Evolutionary conservation across 2,113 vertebrate species (phyloP), one percentile per base, ranked within the genome.

Genomic region (Notarius quadriscutis): DNA sequence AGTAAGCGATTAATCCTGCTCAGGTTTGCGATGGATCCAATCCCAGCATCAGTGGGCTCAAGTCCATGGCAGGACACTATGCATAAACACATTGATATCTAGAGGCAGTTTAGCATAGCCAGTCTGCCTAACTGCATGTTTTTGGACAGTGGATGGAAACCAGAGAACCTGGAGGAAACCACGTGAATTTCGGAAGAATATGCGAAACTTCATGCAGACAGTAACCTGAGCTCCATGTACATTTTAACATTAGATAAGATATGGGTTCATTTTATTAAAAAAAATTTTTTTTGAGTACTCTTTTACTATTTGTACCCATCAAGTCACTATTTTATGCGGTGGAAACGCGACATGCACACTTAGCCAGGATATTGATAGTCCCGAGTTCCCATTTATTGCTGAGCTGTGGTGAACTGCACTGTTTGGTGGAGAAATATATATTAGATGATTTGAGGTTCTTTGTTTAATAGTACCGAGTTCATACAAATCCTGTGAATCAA

Each of bases 401-500:
- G 41, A 41, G 41, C 41, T 41, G 41, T 41, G 41, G 41, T 41
- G 41, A 25, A 10, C 20, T 25, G 2, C 10, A 4, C 10, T 27
- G 25, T 25, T 65, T 65, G 25, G 14, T 72, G 69, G 17, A 20
- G 7, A 72, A 72, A 2, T 25, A 18, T 12, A 41, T n/a, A 27
- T 48, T 25, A n/a, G 11, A 77, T 51, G 74, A 51, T 51, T 77
- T 51, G 48, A 12, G 12, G 22, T 77, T 51, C n/a, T 18, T 30
- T 14, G 30, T 34, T 57, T 27, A 79, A 30, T 55, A 78, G 12
- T 55, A 79, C 8, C n/a, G 0, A 58, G 10, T 57, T 80, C n/a
- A 57, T 17, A 17, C 0, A 12, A 34, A 22, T 81, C 80, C 86
- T 74, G 88, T 87, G 27, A 82, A 89, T 86, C 84, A 74, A 55